These are phyloP conservation scores for Petroica traversi DNA, from an alignment of 2,113 vertebrate species.

Conservation along the genomic window DNA sequence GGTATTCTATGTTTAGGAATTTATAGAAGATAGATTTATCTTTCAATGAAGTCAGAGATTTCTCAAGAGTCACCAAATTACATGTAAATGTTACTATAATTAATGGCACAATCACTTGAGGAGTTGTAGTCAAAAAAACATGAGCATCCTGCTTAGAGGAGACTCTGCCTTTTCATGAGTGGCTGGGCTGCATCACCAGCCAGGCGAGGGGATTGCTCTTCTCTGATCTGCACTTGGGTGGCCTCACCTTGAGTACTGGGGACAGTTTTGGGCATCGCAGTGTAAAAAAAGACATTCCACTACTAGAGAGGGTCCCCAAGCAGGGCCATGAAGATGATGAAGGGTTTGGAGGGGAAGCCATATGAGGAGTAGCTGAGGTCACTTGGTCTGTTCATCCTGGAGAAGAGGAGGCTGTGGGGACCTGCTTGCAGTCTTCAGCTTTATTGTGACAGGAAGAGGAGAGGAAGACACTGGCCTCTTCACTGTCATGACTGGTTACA, in stretches of 20 bases:
- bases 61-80: not conserved
- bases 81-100: not conserved
- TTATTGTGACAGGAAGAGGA: not conserved
- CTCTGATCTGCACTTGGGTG: not conserved
- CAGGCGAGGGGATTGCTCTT: fast-evolving
- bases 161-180: not conserved
- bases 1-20: slow-evolving; percentile 48
- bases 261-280: not conserved
- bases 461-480: too few relatives aligned
- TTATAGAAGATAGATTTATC: too few relatives aligned
- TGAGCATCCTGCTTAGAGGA: not conserved
- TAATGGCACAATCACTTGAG: not conserved
- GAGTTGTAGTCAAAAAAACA: not conserved
- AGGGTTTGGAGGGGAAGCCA: fast-evolving
- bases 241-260: not conserved
- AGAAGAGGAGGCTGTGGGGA: not conserved
- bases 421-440: too few relatives aligned
- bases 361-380: not conserved
- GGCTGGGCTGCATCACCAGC: fast-evolving
- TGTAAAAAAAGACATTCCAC: not conserved
- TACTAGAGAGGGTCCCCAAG: not conserved
- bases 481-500: not conserved
- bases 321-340: fast-evolving
- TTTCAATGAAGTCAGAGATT: not conserved
- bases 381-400: not conserved